Evolutionary conservation across 2,888 invertebrate genomes (phyloP).

Genomic region (Hyppa rectilinea): DNA sequence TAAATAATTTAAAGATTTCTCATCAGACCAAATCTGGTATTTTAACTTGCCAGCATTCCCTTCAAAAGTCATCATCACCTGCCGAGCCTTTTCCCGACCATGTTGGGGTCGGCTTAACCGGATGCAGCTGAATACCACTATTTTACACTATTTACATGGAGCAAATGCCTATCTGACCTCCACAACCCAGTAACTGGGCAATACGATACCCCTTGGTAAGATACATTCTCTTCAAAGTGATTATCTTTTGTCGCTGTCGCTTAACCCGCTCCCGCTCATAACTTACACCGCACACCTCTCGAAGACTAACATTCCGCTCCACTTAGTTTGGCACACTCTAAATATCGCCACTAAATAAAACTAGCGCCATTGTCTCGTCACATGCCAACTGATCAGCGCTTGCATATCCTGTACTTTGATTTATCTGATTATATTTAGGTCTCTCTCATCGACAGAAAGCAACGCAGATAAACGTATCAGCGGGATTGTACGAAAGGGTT

Average conservation of each 20-base stretch:
- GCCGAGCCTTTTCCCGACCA: no score
- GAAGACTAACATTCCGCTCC: conserved; percentile 65
- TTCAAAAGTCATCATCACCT: no score
- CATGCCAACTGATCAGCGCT: conserved; percentile 59
- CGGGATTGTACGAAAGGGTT: no score
- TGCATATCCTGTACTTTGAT: conserved; percentile 48
- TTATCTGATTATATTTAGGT: conserved; percentile 28
- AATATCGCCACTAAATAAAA: conserved; percentile 73
- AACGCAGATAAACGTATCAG: no score
- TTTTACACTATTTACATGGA: no score
- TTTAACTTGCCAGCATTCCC: background rate
- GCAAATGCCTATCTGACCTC: no score
- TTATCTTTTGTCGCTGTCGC: background rate
- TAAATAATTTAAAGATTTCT: background rate
- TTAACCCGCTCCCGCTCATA: conserved; percentile 29
- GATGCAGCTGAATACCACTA: no score
- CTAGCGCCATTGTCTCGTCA: conserved; percentile 61
- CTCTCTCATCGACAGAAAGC: background rate
- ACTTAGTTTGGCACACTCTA: conserved; percentile 70
- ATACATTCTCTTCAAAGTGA: no score
- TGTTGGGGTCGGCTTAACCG: no score
- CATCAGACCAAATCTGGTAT: background rate
- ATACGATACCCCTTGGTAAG: no score
- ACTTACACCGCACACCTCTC: conserved; percentile 22
- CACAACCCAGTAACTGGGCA: no score